Conservation (phyloP, 2,888 invertebrate species). For the Nephrotoma flavescens region DNA sequence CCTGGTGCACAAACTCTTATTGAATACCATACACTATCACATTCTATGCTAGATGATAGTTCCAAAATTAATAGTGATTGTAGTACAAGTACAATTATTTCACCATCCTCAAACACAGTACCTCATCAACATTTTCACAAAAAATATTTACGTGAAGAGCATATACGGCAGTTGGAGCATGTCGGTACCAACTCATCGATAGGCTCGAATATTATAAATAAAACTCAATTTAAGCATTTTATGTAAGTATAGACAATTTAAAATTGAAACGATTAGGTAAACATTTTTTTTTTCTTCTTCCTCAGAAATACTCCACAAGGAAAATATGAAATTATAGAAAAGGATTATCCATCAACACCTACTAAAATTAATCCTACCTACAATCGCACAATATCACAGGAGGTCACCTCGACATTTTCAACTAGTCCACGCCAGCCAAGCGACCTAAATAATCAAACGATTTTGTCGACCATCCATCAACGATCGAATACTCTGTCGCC, state of each 20-base stretch:
- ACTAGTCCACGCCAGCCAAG: slow-evolving; percentile 9
- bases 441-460: slow-evolving; percentile 7
- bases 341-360: neutral
- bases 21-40: slow-evolving; percentile 2
- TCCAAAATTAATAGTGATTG: neutral
- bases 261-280: neutral
- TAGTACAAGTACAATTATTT: neutral
- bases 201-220: neutral
- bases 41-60: neutral
- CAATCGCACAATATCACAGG: neutral
- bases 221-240: neutral
- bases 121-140: slow-evolving; percentile 28
- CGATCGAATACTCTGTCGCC: slow-evolving; percentile 19
- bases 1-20: slow-evolving; percentile 3
- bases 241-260: neutral
- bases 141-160: slow-evolving; percentile 29
- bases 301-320: neutral
- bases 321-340: neutral
- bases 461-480: slow-evolving; percentile 17
- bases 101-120: slow-evolving; percentile 8
- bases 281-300: neutral
- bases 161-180: slow-evolving; percentile 24
- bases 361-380: neutral
- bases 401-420: neutral
- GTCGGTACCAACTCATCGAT: neutral